phyloP scores from a whole-genome alignment of 1,140 invertebrate genomes.

The Tetramorium parvispinum region DNA sequence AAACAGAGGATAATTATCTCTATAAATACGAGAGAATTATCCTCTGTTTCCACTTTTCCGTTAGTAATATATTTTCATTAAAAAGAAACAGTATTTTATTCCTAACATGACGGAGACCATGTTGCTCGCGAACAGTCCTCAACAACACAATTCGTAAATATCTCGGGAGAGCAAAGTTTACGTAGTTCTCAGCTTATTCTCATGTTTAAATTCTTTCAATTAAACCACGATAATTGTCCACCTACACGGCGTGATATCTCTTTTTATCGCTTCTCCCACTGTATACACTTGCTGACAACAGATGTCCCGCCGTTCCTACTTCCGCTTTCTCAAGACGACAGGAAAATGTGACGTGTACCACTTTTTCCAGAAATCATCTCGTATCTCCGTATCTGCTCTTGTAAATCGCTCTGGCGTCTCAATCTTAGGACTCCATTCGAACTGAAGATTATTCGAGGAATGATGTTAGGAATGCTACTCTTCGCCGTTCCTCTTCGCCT shows the following conservation, averaged over 20 bases:
- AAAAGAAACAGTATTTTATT: neutral
- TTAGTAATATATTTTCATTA: neutral
- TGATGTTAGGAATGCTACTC: conserved; percentile 33
- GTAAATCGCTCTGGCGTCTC: neutral
- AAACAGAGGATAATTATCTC: too few species aligned
- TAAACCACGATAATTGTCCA: conserved; percentile 33
- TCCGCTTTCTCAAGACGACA: neutral
- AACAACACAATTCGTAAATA: conserved; percentile 6
- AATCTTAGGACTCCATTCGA: neutral
- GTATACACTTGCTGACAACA: neutral
- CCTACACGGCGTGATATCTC: neutral
- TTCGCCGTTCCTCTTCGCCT: neutral
- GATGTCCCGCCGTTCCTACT: neutral
- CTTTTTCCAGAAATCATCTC: neutral
- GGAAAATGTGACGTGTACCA: neutral
- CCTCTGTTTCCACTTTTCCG: neutral
- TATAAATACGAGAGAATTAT: neutral
- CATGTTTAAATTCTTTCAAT: conserved; percentile 29
- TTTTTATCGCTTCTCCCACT: neutral
- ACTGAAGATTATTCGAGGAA: conserved; percentile 16
- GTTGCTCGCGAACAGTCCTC: neutral
- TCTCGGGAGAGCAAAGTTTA: conserved; percentile 18
- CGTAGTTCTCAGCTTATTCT: neutral
- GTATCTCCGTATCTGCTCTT: neutral
- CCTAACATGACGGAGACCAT: neutral